phyloP scores from a whole-genome alignment of 2,113 vertebrate species.

The Cacatua alba region DNA sequence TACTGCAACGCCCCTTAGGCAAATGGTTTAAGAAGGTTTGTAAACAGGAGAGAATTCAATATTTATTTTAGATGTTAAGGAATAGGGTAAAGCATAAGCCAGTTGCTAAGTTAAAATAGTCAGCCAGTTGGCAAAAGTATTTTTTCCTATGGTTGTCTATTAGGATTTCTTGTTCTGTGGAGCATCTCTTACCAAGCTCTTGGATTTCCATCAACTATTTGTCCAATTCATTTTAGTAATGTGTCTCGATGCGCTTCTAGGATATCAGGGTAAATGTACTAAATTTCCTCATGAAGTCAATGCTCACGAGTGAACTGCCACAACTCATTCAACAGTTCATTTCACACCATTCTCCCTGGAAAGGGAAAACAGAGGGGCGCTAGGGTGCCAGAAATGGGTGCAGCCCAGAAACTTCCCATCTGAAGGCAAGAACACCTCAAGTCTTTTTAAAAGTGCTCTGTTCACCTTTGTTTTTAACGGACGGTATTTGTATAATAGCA shows the following conservation, averaged over 20 bases:
- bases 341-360: neutral
- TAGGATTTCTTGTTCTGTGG: neutral
- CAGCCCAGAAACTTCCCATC: neutral
- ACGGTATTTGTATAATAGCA: neutral
- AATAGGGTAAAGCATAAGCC: neutral
- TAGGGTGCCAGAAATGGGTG: neutral
- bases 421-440: neutral
- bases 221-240: neutral
- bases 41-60: conserved; percentile 21
- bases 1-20: neutral
- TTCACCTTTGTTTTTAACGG: neutral
- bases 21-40: conserved; percentile 22
- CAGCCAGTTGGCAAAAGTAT: neutral
- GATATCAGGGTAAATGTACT: neutral
- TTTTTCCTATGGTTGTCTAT: neutral
- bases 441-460: neutral
- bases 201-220: neutral
- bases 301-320: neutral
- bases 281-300: neutral
- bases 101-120: neutral
- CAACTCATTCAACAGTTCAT: neutral
- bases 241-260: neutral
- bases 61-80: conserved; percentile 44
- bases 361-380: neutral
- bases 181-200: conserved; percentile 11